Evolutionary conservation across 92 coral and sea anemone genomes (phyloP).

Genomic region (Scolanthus callimorphus): DNA sequence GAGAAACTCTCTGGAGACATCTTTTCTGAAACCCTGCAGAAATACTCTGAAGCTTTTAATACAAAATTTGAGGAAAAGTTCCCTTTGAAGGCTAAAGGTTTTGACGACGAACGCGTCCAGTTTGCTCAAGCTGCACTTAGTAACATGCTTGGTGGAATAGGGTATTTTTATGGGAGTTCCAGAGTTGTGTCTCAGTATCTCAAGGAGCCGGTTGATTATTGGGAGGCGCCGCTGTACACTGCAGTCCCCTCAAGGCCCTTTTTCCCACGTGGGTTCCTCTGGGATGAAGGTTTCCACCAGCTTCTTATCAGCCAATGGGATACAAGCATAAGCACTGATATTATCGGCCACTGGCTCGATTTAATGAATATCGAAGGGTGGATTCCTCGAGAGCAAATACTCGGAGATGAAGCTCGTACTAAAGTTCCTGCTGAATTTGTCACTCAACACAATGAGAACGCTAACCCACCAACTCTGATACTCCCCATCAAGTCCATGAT

Average conservation of each 20-base stretch:
- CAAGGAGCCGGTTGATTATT: slow-evolving; percentile 90
- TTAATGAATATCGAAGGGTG: slow-evolving; percentile 94
- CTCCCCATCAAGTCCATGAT: slow-evolving; percentile 93
- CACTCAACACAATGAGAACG: slow-evolving; percentile 92
- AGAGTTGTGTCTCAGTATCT: slow-evolving; percentile 76
- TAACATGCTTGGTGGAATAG: slow-evolving; percentile 92
- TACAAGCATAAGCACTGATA: slow-evolving; percentile 80
- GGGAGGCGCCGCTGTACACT: slow-evolving; percentile 90
- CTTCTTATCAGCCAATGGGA: slow-evolving; percentile 98
- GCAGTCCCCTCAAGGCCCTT: slow-evolving; percentile 96
- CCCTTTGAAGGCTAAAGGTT: slow-evolving; percentile 66
- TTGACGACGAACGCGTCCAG: slow-evolving; percentile 49
- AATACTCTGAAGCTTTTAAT: slow-evolving; percentile 66
- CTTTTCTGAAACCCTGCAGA: slow-evolving; percentile 53
- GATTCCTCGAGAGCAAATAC: slow-evolving; percentile 98
- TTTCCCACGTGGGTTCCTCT: slow-evolving; percentile 96
- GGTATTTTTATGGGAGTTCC: slow-evolving; percentile 88
- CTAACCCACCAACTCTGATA: slow-evolving; percentile 95
- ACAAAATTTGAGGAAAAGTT: slow-evolving; percentile 89
- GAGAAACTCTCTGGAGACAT: slow-evolving; percentile 60
- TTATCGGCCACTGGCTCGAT: slow-evolving; percentile 98
- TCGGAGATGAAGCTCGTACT: slow-evolving; percentile 95
- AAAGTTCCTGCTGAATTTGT: slow-evolving; percentile 96
- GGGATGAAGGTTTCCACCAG: slow-evolving; percentile 99
- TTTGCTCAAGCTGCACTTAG: slow-evolving; percentile 92